These are phyloP conservation scores for Loris lydekkerianus DNA, from an alignment of 2,797 vertebrate genomes.

Conservation along the genomic window DNA sequence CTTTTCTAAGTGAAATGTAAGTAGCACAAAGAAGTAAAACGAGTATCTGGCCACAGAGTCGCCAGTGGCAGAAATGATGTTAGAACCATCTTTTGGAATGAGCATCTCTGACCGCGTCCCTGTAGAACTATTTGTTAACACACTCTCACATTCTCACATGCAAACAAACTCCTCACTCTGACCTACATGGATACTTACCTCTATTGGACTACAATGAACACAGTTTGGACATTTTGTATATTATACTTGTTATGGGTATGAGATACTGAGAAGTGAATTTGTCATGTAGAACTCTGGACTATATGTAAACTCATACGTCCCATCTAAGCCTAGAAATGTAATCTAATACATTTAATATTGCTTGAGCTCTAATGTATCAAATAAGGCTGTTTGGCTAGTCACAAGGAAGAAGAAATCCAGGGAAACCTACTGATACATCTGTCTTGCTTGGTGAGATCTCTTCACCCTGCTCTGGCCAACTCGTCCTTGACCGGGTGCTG, in stretches of 20 bases:
- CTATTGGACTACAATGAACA: neutral
- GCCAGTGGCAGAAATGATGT: neutral
- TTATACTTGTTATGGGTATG: neutral
- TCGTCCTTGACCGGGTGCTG: neutral
- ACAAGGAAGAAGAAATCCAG: neutral
- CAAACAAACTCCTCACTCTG: neutral
- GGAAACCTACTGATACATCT: neutral
- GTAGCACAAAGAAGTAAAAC: neutral
- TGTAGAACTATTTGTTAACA: neutral
- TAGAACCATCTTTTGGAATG: neutral
- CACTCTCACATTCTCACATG: neutral
- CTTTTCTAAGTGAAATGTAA: neutral
- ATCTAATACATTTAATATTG: neutral
- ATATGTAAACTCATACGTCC: neutral
- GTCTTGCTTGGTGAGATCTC: neutral
- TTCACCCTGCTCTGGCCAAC: neutral
- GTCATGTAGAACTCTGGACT: neutral
- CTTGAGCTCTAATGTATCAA: neutral
- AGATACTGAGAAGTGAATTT: neutral
- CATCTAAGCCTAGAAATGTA: neutral
- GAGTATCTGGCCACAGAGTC: neutral
- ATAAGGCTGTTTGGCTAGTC: neutral
- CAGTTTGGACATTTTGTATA: neutral
- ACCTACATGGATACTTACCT: neutral
- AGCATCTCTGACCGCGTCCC: neutral